These are phyloP conservation scores for Tenthredo scrophulariae DNA, from an alignment of 2,888 invertebrate genomes.

Conservation along the genomic window DNA sequence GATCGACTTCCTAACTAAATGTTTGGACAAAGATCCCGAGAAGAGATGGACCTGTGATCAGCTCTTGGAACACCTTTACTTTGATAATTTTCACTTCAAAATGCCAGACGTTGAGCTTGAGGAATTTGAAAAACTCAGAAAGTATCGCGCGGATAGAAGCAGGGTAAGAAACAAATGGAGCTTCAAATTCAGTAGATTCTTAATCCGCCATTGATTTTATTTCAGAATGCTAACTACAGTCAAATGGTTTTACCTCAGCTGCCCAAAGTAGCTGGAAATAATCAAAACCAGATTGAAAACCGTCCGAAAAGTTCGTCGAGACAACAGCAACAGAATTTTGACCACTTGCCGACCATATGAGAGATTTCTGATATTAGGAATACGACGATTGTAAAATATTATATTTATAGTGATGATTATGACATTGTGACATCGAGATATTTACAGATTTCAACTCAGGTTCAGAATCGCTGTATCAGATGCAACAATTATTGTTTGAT, in stretches of 20 bases:
- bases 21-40: conserved; percentile 96
- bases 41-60: conserved; percentile 96
- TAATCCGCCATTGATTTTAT: not conserved
- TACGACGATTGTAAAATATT: not conserved
- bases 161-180: conserved; percentile 78
- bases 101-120: conserved; percentile 86
- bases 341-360: conserved; percentile 89
- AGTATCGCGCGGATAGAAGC: conserved; percentile 82
- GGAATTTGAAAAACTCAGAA: conserved; percentile 82
- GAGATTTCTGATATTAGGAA: conserved; percentile 69
- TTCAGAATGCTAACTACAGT: conserved; percentile 79
- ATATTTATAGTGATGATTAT: not conserved
- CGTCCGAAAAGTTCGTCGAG: conserved; percentile 76
- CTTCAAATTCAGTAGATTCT: conserved; percentile 21
- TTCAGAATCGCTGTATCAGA: not conserved
- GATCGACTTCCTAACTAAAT: conserved; percentile 85
- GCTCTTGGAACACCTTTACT: conserved; percentile 93
- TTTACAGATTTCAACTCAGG: not conserved
- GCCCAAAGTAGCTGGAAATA: conserved; percentile 80
- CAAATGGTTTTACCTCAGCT: conserved; percentile 86
- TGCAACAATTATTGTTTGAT: not conserved
- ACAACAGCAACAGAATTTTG: conserved; percentile 80
- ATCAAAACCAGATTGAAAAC: conserved; percentile 77
- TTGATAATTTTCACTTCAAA: conserved; percentile 92
- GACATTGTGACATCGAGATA: not conserved